Base-by-base conservation (phyloP, 2,888 invertebrate species). In the Nomada flava region DNA sequence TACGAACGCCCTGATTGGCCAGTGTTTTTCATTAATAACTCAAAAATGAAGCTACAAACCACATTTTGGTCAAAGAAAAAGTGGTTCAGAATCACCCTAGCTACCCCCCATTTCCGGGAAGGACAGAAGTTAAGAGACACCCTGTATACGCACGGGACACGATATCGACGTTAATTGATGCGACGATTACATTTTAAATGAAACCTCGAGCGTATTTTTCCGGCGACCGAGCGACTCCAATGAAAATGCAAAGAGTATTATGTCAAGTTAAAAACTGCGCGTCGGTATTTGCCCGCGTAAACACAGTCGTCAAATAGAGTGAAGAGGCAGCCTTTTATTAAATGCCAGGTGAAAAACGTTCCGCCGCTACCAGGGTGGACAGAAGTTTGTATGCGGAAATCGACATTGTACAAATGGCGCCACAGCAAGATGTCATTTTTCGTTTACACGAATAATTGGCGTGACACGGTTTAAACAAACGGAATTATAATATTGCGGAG, bases 121-220 rank as follows among this genome's bases (percentile, higher is more conserved):
- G n/a, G n/a, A n/a, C n/a, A n/a, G n/a, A n/a, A n/a, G n/a, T n/a
- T n/a, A n/a, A n/a, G n/a, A n/a, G n/a, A n/a, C n/a, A n/a, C n/a
- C n/a, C n/a, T n/a, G n/a, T n/a, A 52, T 11, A 50, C 65, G 10
- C 60, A 18, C 62, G 60, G 72, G 42, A n/a, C 42, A 13, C 50
- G 64, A 52, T 76, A 70, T 70, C 59, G 69, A 70, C 64, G 79
- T 79, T 79, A 79, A 79, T 76, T 79, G 69, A 76, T 53, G 64
- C 76, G 53, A 71, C 77, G 77, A 79, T 76, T 76, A 79, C 79
- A 79, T 79, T 76, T 76, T 76, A 76, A 76, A 76, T 76, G 70
- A 76, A 79, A 79, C 76, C 69, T n/a, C 59, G 59, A 42, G 57
- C 70, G 77, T 79, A 76, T 71, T 76, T 79, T 79, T 65, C 77